phyloP scores from a whole-genome alignment of 2,888 invertebrate species.

The Heliconius erato region DNA sequence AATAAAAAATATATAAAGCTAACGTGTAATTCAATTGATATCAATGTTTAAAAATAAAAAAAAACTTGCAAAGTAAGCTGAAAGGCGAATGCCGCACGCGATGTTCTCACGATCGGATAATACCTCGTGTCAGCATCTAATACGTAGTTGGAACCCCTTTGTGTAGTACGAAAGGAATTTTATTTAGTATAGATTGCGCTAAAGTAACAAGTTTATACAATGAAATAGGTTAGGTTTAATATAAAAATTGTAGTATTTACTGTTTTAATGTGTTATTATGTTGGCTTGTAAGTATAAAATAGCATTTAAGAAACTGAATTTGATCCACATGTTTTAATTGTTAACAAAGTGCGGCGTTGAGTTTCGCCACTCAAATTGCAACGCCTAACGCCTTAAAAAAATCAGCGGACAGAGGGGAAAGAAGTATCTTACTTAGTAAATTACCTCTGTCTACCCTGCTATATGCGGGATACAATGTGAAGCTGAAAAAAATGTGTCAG shows the following conservation, averaged over 20 bases:
- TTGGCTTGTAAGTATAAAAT: too few species aligned
- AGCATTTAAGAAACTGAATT: too few species aligned
- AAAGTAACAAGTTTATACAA: background rate
- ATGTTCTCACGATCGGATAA: constrained; percentile 14
- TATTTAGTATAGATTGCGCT: background rate
- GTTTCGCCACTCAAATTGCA: too few species aligned
- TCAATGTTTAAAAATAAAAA: background rate
- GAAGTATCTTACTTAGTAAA: too few species aligned
- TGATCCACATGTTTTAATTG: too few species aligned
- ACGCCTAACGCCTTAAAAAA: too few species aligned
- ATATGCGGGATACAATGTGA: background rate
- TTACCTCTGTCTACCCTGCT: background rate
- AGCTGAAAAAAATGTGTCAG: background rate
- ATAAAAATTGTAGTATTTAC: too few species aligned
- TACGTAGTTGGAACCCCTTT: constrained; percentile 5
- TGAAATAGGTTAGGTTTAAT: background rate
- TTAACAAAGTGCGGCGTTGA: too few species aligned
- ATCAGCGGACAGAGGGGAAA: too few species aligned
- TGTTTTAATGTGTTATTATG: too few species aligned
- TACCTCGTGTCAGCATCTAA: constrained; percentile 24
- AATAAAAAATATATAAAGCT: background rate
- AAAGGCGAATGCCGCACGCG: constrained; percentile 12
- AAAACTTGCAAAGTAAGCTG: constrained; percentile 10
- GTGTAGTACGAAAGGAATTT: constrained; percentile 15
- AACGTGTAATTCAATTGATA: background rate